Evolutionary conservation across 2,797 vertebrate genomes (phyloP), one percentile per base, ranked within the genome.

Genomic region (Vespertilio murinus): DNA sequence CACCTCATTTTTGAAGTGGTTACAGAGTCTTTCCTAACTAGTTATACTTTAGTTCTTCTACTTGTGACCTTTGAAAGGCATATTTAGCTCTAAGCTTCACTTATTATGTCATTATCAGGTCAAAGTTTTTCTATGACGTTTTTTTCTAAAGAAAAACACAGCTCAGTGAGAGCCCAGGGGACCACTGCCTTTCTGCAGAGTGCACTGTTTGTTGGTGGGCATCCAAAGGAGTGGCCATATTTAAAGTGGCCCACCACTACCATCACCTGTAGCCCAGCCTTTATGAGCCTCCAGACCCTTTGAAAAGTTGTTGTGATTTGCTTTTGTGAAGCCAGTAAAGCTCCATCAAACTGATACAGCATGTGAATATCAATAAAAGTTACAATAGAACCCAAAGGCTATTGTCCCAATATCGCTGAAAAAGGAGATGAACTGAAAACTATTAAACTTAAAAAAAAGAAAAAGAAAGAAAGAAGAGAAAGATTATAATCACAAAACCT

Each of bases 81-180:
- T 25, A 64, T 79, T 93, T 87, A 93, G 75, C 33, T 83, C 78
- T 91, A 92, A 84, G 88, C 61, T 91, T 92, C 33, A 91, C 45
- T 92, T 92, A 87, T 81, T 85, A 69, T 67, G 28, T 87, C 89
- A 95, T 94, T 90, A 93, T 56, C 85, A 92, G 42, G 80, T 92
- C 80, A 91, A 94, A 40, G 14, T 54, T 94, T 94, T 84, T 70
- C 23, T 88, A 30, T 16, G 64, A 91, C 40, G 64, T 20, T 93
- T 79, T 79, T 93, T 93, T 94, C 64, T 56, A 73, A 91, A 93
- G 78, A 67, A 93, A 90, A 93, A 42, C n/a, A 88, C 30, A 67
- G 33, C 69, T 91, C 82, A 90, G 0, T 30, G 69, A 95, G 59
- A 83, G 70, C 49, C n/a, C 69, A 88, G 92, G 80, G 80, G 84